Conservation (phyloP, 2,797 vertebrate species). For the Cottoperca gobio region DNA sequence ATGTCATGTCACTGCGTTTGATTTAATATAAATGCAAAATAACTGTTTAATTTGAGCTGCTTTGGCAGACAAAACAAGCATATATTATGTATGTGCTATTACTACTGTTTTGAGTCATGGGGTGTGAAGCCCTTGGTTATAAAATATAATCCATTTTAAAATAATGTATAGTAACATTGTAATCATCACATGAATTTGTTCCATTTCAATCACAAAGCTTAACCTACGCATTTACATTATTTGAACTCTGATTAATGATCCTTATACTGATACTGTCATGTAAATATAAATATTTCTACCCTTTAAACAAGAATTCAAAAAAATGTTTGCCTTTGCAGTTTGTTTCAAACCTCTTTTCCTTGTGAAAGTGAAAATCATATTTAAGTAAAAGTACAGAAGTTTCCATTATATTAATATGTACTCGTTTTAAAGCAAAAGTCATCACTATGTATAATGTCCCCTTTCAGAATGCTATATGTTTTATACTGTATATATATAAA, state of each 20-base stretch:
- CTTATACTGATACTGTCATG: conserved; percentile 18
- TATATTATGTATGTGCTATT: neutral
- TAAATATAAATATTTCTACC: conserved; percentile 46
- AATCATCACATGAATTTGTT: neutral
- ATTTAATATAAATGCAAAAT: neutral
- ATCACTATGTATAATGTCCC: neutral
- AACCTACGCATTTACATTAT: neutral
- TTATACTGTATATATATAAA: neutral
- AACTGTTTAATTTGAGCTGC: neutral
- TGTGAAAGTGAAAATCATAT: neutral
- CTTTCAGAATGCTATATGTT: neutral
- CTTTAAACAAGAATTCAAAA: conserved; percentile 38
- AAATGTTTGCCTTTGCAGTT: conserved; percentile 31
- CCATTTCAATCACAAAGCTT: neutral
- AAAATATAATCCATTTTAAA: neutral
- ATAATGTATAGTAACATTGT: neutral
- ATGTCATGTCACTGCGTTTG: neutral
- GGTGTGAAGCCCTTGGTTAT: neutral
- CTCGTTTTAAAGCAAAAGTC: too few relatives aligned
- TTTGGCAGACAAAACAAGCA: neutral
- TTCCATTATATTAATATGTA: neutral
- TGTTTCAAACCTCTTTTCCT: neutral
- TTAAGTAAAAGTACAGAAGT: neutral
- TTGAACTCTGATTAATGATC: neutral
- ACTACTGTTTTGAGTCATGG: neutral